Evolutionary conservation across 2,797 vertebrate genomes (phyloP), one percentile per base, ranked within the genome.

Genomic region (Tragopan temminckii): DNA sequence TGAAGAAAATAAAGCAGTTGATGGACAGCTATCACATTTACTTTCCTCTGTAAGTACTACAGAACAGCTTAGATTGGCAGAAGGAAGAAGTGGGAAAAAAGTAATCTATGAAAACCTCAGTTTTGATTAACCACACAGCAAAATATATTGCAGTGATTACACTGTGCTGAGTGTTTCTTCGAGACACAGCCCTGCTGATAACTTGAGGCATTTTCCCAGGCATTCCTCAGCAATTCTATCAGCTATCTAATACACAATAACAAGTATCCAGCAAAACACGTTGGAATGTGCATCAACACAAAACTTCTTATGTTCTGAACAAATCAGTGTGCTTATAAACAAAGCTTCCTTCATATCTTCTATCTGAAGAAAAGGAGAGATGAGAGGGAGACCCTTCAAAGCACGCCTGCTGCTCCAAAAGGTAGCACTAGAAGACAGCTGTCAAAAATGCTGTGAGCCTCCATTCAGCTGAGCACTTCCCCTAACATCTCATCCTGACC

Each of bases 191-290:
- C 29, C 55, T 58, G 43, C 43, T 76, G 72, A 83, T 29, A 88
- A 80, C 38, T 52, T 0, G 1, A 88, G 70, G 59, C 68, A 86
- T 74, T 91, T 80, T 93, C 84, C 78, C 78, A 92, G 67, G 76
- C 61, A 78, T 92, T 95, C 75, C 75, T 89, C 35, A 38, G 69
- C 62, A 95, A 85, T 88, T 90, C 80, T 75, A 80, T 88, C 75
- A 89, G 55, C 62, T 31, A 67, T 64, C 57, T 70, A 67, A 88
- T 2, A 72, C 25, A 89, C 90, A 90, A 69, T 35, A 80, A 84
- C 40, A 74, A 85, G 70, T n/a, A 78, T 5, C 19, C 81, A 70
- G 40, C 36, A 85, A 83, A 86, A 88, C 57, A 64, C 45, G 31
- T 53, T 71, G 57, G 50, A 86, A 81, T 78, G 46, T 1, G 3